Percentiles rank a stretch among this genome's conserved stretches.
Evolutionary conservation across 2,113 vertebrate genomes (phyloP).

Genomic region (Cyphomyrus discorhynchus): DNA sequence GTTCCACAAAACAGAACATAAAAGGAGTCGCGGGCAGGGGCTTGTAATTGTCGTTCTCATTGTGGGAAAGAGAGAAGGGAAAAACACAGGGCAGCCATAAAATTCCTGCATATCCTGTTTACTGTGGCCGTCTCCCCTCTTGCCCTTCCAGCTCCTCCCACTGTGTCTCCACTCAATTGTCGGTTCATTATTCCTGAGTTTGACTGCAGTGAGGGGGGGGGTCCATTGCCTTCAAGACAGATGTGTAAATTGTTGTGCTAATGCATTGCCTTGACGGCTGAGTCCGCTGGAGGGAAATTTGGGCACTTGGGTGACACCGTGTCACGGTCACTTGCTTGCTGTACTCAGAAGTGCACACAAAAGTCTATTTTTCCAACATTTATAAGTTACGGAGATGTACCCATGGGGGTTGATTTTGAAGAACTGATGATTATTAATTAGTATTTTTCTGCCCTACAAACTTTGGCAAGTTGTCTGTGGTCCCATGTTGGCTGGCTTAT

Average conservation of each 20-base stretch:
- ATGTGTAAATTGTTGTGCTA: conserved; percentile 67
- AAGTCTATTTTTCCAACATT: neutral
- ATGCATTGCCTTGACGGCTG: conserved; percentile 46
- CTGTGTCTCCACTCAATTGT: conserved; percentile 40
- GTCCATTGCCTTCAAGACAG: conserved; percentile 51
- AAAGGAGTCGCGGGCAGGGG: conserved; percentile 52
- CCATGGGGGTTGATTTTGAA: neutral
- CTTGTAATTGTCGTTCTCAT: conserved; percentile 55
- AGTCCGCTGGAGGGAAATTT: conserved; percentile 48
- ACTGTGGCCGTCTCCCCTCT: conserved; percentile 2
- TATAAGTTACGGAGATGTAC: neutral
- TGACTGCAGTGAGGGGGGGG: conserved; percentile 17
- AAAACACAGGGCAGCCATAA: conserved; percentile 37
- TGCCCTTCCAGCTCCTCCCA: conserved; percentile 23
- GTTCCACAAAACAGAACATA: conserved; percentile 53
- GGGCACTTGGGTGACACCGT: conserved; percentile 49
- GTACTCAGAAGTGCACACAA: conserved; percentile 8
- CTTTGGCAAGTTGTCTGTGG: neutral
- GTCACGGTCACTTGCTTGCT: conserved; percentile 53
- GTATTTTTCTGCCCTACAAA: neutral
- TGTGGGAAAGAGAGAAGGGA: conserved; percentile 27
- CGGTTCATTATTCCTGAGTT: conserved; percentile 52
- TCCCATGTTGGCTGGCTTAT: neutral
- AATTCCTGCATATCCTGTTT: conserved; percentile 39
- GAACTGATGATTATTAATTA: neutral